Percentiles rank a stretch among this genome's conserved stretches.
These are phyloP conservation scores for Merops nubicus DNA, from an alignment of 2,113 vertebrate genomes.

Conservation along the genomic window DNA sequence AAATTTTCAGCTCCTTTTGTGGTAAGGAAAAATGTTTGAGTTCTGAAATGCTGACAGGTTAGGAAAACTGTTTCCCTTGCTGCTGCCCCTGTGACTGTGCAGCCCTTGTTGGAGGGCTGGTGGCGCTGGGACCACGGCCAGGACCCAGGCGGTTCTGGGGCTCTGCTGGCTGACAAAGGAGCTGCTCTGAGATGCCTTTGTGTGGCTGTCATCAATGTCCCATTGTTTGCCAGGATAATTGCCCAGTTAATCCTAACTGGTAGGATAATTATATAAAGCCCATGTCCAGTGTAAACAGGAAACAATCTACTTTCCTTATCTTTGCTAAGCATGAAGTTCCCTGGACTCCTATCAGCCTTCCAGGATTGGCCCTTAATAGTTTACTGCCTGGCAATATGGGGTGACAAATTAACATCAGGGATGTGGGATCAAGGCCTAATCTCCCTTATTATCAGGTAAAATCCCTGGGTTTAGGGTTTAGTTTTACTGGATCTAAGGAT, in stretches of 20 bases:
- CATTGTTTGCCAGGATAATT: conserved; percentile 10
- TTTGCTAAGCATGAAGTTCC: not conserved
- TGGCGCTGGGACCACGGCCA: not conserved
- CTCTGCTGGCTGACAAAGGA: not conserved
- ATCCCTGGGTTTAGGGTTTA: not conserved
- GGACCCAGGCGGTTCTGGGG: not conserved
- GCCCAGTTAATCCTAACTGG: not conserved
- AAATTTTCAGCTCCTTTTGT: conserved; percentile 5
- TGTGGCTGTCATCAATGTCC: conserved; percentile 34
- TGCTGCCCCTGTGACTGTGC: not conserved
- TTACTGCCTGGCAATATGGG: not conserved
- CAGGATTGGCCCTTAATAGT: not conserved
- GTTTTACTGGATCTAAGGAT: not conserved
- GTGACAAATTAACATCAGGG: not conserved
- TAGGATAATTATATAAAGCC: conserved; percentile 1
- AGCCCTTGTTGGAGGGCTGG: not conserved
- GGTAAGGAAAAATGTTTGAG: conserved; percentile 29
- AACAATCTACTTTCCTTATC: not conserved
- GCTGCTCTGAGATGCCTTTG: conserved; percentile 44
- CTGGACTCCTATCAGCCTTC: not conserved
- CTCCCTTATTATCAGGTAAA: not conserved
- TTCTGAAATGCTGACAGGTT: conserved; percentile 17
- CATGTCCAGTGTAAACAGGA: conserved; percentile 24
- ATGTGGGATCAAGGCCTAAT: not conserved
- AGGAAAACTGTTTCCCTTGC: conserved; percentile 50